Evolutionary conservation across 2,888 invertebrate species (phyloP), one percentile per base, ranked within the genome.

Genomic region (Helobdella robusta): DNA sequence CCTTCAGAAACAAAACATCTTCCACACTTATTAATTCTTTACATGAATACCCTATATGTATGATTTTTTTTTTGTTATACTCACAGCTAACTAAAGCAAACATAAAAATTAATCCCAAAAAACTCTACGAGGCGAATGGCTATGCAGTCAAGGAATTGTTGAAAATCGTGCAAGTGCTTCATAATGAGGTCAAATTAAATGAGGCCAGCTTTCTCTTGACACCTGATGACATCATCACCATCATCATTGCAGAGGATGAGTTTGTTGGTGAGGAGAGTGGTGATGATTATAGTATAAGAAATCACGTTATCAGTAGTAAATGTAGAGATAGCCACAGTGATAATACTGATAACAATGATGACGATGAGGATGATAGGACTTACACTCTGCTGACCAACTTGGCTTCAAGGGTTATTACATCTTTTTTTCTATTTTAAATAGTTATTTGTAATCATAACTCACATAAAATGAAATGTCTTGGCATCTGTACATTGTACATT

Each of bases 111-210:
- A 97, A 95, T 81, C 93, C 95, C 2, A 91, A 91, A 80, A 87
- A 89, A 73, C 77, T 98, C 18, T 98, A 98, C 80, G 91, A 92
- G 76, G 91, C 97, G 0, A 93, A 97, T 75, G 91, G 93, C 0
- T 89, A 91, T 78, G 90, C 95, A 0, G 93, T 95, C 2, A 87
- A 89, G 71, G 98, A 98, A 81, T 79, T 98, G 73, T 84, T 97
- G 65, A 95, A 95, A 81, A 88, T 93, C 20, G 87, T 92, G 0
- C 81, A 85, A 0, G 82, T 97, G 59, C 82, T 98, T 54, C 89
- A 91, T 68, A 84, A 87, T 46, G 88, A 90, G 0, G 83, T 86
- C 70, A 83, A n/a, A n/a, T n/a, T n/a, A n/a, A n/a, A n/a, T n/a
- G n/a, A n/a, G n/a, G n/a, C n/a, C n/a, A n/a, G n/a, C n/a, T n/a